Evolutionary conservation across 2,797 vertebrate species (phyloP).

Genomic region (Falco columbarius): DNA sequence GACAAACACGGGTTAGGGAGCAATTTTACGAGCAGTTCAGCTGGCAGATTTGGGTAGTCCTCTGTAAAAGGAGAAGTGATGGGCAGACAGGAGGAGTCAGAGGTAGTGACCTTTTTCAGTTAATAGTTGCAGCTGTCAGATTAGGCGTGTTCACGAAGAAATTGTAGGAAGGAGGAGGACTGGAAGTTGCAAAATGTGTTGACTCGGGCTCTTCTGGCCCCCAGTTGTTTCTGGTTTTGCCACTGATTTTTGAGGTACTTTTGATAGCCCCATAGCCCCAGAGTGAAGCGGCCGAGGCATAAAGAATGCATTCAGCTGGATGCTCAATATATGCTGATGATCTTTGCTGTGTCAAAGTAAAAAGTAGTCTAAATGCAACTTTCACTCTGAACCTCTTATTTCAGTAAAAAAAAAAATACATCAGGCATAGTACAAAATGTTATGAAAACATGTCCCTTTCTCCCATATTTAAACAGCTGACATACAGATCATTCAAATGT

Average conservation of each 20-base stretch:
- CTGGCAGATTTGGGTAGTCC: background rate
- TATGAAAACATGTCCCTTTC: background rate
- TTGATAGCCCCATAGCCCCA: background rate
- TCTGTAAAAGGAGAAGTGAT: background rate
- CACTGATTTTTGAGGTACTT: background rate
- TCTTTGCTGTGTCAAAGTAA: background rate
- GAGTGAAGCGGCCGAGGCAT: background rate
- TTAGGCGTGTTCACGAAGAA: background rate
- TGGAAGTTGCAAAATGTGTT: background rate
- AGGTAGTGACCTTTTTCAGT: background rate
- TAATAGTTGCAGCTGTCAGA: background rate
- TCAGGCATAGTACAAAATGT: background rate
- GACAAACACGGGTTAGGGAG: background rate
- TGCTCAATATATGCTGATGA: fast-evolving
- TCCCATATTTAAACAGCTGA: background rate
- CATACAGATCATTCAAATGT: background rate
- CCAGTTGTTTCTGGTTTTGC: background rate
- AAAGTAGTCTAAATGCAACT: background rate
- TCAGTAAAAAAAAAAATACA: background rate
- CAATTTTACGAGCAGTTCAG: background rate
- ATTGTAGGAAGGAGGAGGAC: background rate
- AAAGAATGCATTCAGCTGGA: fast-evolving
- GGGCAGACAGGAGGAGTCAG: background rate
- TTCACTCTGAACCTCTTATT: background rate
- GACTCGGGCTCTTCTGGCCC: background rate